A percentile compares a stretch with the other conserved stretches of the same genome.
Evolutionary conservation across 2,113 vertebrate genomes (phyloP).

Genomic region (Loxodonta africana): DNA sequence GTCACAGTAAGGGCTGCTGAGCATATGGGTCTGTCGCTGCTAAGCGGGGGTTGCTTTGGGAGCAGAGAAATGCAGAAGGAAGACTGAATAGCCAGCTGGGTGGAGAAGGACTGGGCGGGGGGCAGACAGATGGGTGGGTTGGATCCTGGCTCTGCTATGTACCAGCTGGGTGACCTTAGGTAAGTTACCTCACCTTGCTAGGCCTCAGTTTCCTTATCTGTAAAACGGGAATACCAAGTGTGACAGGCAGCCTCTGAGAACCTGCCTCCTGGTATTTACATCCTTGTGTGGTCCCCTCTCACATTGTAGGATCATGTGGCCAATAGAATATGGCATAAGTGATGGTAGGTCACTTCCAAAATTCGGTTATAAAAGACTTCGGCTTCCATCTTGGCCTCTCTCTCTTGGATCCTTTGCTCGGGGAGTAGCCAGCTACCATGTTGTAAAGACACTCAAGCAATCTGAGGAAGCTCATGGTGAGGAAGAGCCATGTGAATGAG

Average conservation of each 20-base stretch:
- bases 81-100: not conserved
- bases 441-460: not conserved
- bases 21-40: not conserved
- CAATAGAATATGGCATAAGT: accelerated
- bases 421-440: not conserved
- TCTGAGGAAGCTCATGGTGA: not conserved
- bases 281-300: accelerated
- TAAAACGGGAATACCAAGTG: not conserved
- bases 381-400: not conserved
- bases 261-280: not conserved
- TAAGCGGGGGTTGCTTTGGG: not conserved
- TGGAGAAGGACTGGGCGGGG: not conserved
- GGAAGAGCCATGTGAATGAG: accelerated
- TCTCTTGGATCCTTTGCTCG: too few relatives aligned
- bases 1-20: conserved; percentile 49
- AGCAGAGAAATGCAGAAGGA: conserved; percentile 14
- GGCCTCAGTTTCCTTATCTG: not conserved
- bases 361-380: accelerated
- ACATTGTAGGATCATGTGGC: not conserved
- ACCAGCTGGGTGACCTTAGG: not conserved
- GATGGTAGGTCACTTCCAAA: accelerated
- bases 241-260: not conserved
- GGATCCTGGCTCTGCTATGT: not conserved
- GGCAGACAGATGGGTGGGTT: not conserved
- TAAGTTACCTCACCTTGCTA: not conserved